Conservation (phyloP, 1,140 invertebrate genomes). For the Drosophila leontia region DNA sequence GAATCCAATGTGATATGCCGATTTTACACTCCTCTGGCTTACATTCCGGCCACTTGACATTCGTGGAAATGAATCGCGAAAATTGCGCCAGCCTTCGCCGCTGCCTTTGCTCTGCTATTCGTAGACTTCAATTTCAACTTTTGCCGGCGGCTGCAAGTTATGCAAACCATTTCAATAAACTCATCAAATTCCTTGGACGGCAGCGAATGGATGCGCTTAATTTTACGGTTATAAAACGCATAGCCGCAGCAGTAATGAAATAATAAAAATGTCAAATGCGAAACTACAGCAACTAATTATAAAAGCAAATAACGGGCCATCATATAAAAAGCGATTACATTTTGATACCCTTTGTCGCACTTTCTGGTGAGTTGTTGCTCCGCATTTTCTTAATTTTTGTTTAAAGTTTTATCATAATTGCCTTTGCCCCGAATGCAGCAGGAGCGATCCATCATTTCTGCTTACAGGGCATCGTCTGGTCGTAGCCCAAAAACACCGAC, state of each 20-base stretch:
- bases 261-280: constrained; percentile 56
- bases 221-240: constrained; percentile 52
- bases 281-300: constrained; percentile 58
- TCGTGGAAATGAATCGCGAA: constrained; percentile 37
- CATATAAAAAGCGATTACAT: constrained; percentile 46
- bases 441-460: not conserved
- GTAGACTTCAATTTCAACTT: constrained; percentile 53
- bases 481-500: not conserved
- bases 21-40: constrained; percentile 59
- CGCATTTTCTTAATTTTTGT: not conserved
- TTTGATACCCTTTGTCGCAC: constrained; percentile 19
- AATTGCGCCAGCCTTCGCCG: not conserved
- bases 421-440: not conserved
- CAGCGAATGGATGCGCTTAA: constrained; percentile 60
- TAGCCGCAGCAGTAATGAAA: constrained; percentile 33
- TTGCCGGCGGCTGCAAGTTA: constrained; percentile 37
- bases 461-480: constrained; percentile 31
- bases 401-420: not conserved
- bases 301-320: constrained; percentile 51
- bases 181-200: constrained; percentile 47
- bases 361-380: not conserved
- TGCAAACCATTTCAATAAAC: constrained; percentile 70
- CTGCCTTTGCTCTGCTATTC: too few relatives aligned
- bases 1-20: constrained; percentile 74
- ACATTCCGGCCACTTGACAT: constrained; percentile 34